Percentiles rank a stretch among this genome's conserved stretches.
phyloP scores from a whole-genome alignment of 2,797 vertebrate genomes.

The Molossus molossus region DNA sequence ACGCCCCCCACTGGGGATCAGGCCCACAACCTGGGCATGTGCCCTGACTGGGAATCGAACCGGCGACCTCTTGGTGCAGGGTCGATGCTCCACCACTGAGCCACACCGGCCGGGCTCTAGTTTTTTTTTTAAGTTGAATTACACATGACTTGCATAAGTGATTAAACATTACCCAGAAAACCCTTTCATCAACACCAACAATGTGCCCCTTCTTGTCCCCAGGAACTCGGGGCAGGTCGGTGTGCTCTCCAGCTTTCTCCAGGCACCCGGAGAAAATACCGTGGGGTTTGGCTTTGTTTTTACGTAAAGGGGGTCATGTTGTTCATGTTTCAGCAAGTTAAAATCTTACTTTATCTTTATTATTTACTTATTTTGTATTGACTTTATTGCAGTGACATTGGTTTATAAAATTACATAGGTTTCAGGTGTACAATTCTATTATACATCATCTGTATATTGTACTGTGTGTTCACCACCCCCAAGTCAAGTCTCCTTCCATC shows the following conservation, averaged over 20 bases:
- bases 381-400: not conserved
- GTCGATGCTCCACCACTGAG: too few relatives aligned
- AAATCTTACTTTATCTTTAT: conserved; percentile 29
- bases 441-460: not conserved
- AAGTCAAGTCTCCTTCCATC: not conserved
- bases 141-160: conserved; percentile 11
- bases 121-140: too few relatives aligned
- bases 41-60: too few relatives aligned
- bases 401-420: not conserved
- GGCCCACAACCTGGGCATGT: too few relatives aligned
- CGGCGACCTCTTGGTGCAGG: too few relatives aligned
- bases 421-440: not conserved
- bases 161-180: not conserved
- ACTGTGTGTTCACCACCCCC: not conserved
- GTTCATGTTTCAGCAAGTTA: conserved; percentile 27
- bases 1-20: too few relatives aligned
- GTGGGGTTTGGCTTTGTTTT: not conserved
- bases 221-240: not conserved
- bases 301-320: not conserved
- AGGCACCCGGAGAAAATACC: not conserved
- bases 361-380: not conserved
- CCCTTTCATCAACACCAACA: not conserved
- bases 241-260: not conserved
- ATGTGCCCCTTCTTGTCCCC: not conserved
- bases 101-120: too few relatives aligned